Percentiles rank a stretch among this genome's conserved stretches.
phyloP scores from a whole-genome alignment of 2,113 vertebrate genomes.

The Felis chaus region DNA sequence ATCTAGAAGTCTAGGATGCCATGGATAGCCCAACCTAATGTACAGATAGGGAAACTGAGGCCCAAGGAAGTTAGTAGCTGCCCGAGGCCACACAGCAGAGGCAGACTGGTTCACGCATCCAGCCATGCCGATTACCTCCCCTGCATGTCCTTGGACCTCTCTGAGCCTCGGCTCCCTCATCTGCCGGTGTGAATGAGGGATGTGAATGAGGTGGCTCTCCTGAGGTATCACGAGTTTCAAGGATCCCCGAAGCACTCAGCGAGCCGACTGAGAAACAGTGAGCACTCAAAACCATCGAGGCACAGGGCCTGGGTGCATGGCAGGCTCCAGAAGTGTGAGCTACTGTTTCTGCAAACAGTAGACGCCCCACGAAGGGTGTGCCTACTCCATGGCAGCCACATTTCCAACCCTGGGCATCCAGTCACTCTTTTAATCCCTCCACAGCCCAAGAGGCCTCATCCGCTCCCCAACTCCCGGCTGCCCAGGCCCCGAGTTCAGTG shows the following conservation, averaged over 20 bases:
- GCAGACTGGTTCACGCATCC: accelerated
- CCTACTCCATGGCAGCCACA: accelerated
- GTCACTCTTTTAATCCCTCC: background rate
- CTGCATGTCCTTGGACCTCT: accelerated
- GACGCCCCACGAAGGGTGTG: accelerated
- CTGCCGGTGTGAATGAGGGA: background rate
- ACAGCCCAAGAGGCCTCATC: background rate
- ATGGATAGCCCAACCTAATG: accelerated
- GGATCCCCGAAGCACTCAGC: background rate
- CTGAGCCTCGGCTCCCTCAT: background rate
- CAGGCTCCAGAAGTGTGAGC: accelerated
- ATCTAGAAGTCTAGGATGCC: background rate
- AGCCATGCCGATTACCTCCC: background rate
- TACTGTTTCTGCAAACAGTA: background rate
- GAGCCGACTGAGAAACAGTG: too few species aligned
- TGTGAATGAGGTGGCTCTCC: background rate
- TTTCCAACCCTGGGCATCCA: background rate
- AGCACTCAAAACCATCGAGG: accelerated
- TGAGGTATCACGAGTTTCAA: too few species aligned
- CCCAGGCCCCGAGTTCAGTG: background rate
- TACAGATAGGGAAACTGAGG: background rate
- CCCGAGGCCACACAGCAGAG: background rate
- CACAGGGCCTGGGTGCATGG: accelerated
- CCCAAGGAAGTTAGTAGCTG: background rate
- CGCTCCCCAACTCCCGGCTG: background rate